Base-by-base conservation (phyloP, 2,113 vertebrate species). In the Coregonus clupeaformis region DNA sequence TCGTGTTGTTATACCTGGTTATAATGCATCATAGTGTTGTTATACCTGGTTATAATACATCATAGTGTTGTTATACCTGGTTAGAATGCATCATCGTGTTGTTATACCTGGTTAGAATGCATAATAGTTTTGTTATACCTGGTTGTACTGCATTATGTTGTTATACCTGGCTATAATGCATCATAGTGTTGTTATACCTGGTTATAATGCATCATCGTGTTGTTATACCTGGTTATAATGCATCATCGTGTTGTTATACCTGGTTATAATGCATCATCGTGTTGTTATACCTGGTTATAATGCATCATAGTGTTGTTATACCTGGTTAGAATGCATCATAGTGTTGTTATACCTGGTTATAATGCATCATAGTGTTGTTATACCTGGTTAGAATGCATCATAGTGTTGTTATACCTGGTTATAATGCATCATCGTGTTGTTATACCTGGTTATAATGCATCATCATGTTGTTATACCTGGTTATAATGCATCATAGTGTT, bases 401-500 rank as follows among this genome's bases (percentile, higher is more conserved):
- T n/a, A n/a, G n/a, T n/a, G n/a, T n/a, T 20, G n/a, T 65, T 29
- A 30, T 65, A 65, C 14, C 63, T 65, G 63, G 63, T 65, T 29
- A 18, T 29, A 30, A 29, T 30, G 30, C 30, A 5, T 30, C 30
- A 32, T 30, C 3, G 29, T 65, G 27, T 32, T 68, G 4, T 68
- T 32, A 32, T 7, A n/a, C n/a, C n/a, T n/a, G n/a, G n/a, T n/a
- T n/a, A n/a, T n/a, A n/a, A n/a, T n/a, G n/a, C n/a, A n/a, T n/a
- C n/a, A n/a, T n/a, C n/a, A n/a, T n/a, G n/a, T n/a, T 20, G n/a
- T 65, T 29, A 30, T 65, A 65, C 14, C 63, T 65, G 63, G 63
- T 65, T 29, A 18, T 29, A 30, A 29, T 30, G 30, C 30, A 5
- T 30, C 30, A 32, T 30, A 30, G 29, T 65, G 27, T 32, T 68